A percentile compares a stretch with the other conserved stretches of the same genome.
Evolutionary conservation across 2,797 vertebrate species (phyloP).

Genomic region (Pangasius larnaudii): DNA sequence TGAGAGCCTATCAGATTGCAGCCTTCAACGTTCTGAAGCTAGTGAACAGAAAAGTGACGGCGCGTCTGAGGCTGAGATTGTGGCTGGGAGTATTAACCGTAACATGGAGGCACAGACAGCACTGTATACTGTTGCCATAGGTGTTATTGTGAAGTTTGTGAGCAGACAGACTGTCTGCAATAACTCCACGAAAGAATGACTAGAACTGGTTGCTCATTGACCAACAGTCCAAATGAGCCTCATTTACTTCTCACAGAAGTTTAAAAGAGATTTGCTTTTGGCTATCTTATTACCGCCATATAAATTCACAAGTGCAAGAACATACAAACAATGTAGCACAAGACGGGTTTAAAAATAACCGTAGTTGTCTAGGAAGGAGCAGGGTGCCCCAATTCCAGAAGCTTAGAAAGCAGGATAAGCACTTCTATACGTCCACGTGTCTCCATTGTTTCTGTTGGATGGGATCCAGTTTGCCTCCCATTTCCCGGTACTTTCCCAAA

Average conservation of each 20-base stretch:
- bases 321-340: background rate
- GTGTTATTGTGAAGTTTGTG: constrained; percentile 51
- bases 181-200: constrained; percentile 69
- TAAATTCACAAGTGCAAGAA: background rate
- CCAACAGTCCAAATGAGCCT: constrained; percentile 49
- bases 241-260: background rate
- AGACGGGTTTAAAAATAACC: constrained; percentile 24
- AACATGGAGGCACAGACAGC: background rate
- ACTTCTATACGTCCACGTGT: constrained; percentile 37
- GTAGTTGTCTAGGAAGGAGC: constrained; percentile 17
- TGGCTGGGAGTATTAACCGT: background rate
- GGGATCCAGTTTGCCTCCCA: constrained; percentile 40
- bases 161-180: constrained; percentile 70
- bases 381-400: constrained; percentile 15
- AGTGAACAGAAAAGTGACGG: background rate
- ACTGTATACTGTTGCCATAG: constrained; percentile 26
- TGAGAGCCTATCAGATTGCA: background rate
- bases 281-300: constrained; percentile 8
- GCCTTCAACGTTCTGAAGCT: background rate
- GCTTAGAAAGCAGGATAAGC: constrained; percentile 40
- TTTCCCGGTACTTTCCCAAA: constrained; percentile 57
- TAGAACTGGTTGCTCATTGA: constrained; percentile 71
- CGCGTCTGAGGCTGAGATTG: background rate
- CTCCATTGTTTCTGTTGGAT: constrained; percentile 49
- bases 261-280: background rate